Percentiles rank a stretch among this genome's conserved stretches.
Evolutionary conservation across 2,113 vertebrate genomes (phyloP).

Genomic region (Pelusios castaneus): DNA sequence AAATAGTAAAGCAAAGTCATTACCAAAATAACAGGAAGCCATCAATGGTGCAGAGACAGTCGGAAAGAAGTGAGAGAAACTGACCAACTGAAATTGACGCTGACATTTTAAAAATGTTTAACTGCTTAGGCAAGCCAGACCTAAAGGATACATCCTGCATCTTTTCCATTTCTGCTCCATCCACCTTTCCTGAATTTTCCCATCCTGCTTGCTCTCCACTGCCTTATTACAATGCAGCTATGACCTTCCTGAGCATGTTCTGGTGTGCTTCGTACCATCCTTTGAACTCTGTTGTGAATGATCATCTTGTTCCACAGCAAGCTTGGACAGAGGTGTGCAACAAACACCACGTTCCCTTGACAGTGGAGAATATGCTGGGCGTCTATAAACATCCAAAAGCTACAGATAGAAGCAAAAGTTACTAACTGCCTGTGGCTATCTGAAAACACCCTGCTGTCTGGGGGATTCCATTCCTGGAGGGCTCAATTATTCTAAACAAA

Average conservation of each 20-base stretch:
- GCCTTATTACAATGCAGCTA: slow-evolving; percentile 26
- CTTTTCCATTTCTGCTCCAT: slow-evolving; percentile 21
- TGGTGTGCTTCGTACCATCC: slow-evolving; percentile 25
- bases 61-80: not conserved
- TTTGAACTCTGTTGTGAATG: not conserved
- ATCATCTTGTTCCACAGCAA: slow-evolving; percentile 9
- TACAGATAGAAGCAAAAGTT: not conserved
- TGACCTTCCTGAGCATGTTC: slow-evolving; percentile 47
- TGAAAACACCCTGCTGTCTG: not conserved
- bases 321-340: not conserved
- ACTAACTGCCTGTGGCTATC: not conserved
- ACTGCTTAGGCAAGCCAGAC: not conserved
- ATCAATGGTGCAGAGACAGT: not conserved
- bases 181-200: fast-evolving
- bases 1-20: not conserved
- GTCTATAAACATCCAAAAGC: not conserved
- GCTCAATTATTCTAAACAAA: slow-evolving; percentile 20
- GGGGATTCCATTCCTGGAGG: not conserved
- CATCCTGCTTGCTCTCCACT: not conserved
- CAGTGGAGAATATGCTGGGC: not conserved
- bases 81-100: slow-evolving; percentile 1
- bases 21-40: not conserved
- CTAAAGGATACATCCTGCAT: slow-evolving; percentile 20
- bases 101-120: slow-evolving; percentile 8
- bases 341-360: not conserved